Conservation (phyloP, 2,888 invertebrate species). For the Drosophila diplacantha region DNA sequence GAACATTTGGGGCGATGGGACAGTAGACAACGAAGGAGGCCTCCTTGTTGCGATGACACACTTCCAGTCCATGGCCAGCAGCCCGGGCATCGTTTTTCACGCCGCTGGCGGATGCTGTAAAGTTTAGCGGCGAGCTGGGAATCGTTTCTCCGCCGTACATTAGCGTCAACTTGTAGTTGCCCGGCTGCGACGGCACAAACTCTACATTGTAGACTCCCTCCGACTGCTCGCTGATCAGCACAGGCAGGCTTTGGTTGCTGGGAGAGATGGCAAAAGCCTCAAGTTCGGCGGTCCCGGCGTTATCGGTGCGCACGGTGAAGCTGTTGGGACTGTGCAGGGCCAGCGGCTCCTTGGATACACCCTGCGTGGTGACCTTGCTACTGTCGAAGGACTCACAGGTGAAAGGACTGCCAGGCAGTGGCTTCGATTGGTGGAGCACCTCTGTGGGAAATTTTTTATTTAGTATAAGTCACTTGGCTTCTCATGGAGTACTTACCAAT, state of each 20-base stretch:
- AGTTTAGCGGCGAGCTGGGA: slow-evolving; percentile 80
- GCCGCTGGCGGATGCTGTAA: slow-evolving; percentile 81
- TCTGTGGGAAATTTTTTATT: slow-evolving; percentile 80
- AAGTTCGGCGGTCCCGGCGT: slow-evolving; percentile 90
- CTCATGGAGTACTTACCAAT: slow-evolving; percentile 79
- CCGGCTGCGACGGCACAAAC: slow-evolving; percentile 90
- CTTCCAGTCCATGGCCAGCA: slow-evolving; percentile 83
- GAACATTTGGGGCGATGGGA: slow-evolving; percentile 81
- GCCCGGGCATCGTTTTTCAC: slow-evolving; percentile 80
- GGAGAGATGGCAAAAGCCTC: slow-evolving; percentile 93
- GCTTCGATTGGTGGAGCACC: slow-evolving; percentile 92
- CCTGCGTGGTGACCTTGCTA: slow-evolving; percentile 87
- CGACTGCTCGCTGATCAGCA: slow-evolving; percentile 85
- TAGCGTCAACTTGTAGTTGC: slow-evolving; percentile 81
- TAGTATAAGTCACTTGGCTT: not conserved
- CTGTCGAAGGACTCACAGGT: slow-evolving; percentile 95
- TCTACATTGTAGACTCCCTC: slow-evolving; percentile 86
- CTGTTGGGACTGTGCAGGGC: slow-evolving; percentile 90
- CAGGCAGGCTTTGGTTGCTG: slow-evolving; percentile 88
- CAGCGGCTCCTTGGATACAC: slow-evolving; percentile 86
- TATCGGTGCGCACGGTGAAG: slow-evolving; percentile 87
- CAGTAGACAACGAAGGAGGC: slow-evolving; percentile 83
- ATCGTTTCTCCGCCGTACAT: slow-evolving; percentile 83
- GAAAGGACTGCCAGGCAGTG: slow-evolving; percentile 95
- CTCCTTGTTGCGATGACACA: slow-evolving; percentile 84